Conservation (phyloP, 2,797 vertebrate species). For the Mionectes olivaceus region DNA sequence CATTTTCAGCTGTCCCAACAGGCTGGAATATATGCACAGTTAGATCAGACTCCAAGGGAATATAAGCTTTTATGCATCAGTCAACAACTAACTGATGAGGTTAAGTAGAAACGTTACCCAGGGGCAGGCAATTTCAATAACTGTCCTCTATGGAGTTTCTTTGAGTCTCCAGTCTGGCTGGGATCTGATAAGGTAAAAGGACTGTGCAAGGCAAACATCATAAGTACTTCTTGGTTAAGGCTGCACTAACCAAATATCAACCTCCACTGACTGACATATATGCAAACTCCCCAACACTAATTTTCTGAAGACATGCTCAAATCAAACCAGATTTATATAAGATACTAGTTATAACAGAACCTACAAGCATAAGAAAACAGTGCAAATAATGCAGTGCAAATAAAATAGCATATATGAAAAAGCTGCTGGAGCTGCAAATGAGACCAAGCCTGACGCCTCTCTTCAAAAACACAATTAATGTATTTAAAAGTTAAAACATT, state of each 20-base stretch:
- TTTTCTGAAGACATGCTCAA: neutral
- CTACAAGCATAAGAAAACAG: neutral
- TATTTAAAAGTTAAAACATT: neutral
- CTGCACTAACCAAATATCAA: neutral
- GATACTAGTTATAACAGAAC: neutral
- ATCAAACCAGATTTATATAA: neutral
- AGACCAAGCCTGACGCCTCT: neutral
- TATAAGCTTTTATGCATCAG: neutral
- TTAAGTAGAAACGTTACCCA: constrained; percentile 21
- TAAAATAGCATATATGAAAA: neutral
- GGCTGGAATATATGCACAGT: neutral
- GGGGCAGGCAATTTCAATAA: neutral
- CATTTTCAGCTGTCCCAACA: neutral
- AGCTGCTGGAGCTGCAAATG: neutral
- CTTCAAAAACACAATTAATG: neutral
- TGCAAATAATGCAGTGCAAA: neutral
- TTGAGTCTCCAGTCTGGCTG: neutral
- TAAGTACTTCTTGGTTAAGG: neutral
- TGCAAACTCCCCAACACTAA: neutral
- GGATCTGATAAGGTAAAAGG: neutral
- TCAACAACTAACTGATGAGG: constrained; percentile 27
- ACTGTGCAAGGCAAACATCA: neutral
- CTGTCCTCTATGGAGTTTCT: neutral
- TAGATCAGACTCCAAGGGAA: neutral
- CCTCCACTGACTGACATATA: neutral